A percentile compares a stretch with the other conserved stretches of the same genome.
phyloP scores from a whole-genome alignment of 2,888 invertebrate genomes.

The Aleiodes alternator region DNA sequence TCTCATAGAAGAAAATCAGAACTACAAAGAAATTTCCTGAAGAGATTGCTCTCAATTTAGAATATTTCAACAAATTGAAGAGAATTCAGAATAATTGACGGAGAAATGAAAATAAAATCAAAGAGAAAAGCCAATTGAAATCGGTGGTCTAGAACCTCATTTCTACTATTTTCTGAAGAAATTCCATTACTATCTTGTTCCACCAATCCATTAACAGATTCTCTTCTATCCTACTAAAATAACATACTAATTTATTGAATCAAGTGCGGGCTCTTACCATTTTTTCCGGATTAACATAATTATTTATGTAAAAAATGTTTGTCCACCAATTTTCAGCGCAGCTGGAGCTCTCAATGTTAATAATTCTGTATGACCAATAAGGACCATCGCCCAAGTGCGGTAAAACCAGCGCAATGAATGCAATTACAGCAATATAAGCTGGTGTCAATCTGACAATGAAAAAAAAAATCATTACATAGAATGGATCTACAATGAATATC shows the following conservation, averaged over 20 bases:
- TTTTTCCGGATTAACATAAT: constrained; percentile 82
- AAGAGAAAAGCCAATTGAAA: too few relatives aligned
- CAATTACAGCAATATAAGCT: constrained; percentile 83
- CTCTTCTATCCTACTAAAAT: too few relatives aligned
- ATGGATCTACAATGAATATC: not conserved
- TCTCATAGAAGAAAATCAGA: too few relatives aligned
- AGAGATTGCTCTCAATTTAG: too few relatives aligned
- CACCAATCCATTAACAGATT: too few relatives aligned
- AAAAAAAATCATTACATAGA: constrained; percentile 13
- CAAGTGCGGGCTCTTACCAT: constrained; percentile 74
- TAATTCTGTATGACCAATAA: constrained; percentile 80
- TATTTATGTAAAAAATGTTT: constrained; percentile 85
- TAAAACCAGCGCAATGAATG: constrained; percentile 85
- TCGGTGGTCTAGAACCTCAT: too few relatives aligned
- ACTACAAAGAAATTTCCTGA: too few relatives aligned
- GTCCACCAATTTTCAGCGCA: constrained; percentile 85
- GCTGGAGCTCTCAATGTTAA: constrained; percentile 75
- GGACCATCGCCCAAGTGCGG: constrained; percentile 84
- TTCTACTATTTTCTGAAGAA: too few relatives aligned
- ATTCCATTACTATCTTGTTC: too few relatives aligned
- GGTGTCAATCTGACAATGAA: constrained; percentile 81
- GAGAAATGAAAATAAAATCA: too few relatives aligned
- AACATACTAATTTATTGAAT: not conserved
- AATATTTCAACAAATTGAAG: too few relatives aligned
- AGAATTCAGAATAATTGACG: too few relatives aligned